Base-by-base conservation (phyloP, 2,113 vertebrate species). In the Nannobrachium achirus region DNA sequence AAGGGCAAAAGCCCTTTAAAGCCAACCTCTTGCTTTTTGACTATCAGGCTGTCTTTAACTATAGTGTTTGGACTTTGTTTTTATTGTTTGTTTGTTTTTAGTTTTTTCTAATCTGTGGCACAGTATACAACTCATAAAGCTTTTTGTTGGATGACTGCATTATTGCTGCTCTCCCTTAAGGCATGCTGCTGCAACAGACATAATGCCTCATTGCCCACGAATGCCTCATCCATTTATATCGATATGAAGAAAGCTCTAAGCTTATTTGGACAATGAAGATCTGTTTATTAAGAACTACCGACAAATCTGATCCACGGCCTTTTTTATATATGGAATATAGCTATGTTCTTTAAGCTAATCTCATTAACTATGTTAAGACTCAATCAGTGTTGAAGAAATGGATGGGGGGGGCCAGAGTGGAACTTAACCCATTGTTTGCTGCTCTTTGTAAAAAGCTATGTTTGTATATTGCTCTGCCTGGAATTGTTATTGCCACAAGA, bases 371-470 rank as follows among this genome's bases (percentile, higher is more conserved):
- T 59, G 25, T 33, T 20, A 45, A 18, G 10, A 51, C 18, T 69
- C 60, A 74, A 75, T 71, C 45, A 45, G 62, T 84, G 72, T 73
- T 77, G 58, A 82, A 76, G 69, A 69, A 60, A 48, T 70, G 58
- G 46, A 70, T 19, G 42, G 19, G 64, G 42, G 61, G n/a, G 68
- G 52, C 48, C 6, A 0, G 40, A 71, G 68, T 79, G 40, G 41
- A 76, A 79, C 25, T 81, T 76, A 42, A 69, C 84, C 53, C 58
- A 57, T 73, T 63, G 45, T 25, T 52, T 84, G 74, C 84, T 90
- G 86, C 84, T 88, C 72, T 71, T 59, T 81, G 62, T 55, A 68
- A 69, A 63, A 89, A 83, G 69, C 73, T 83, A 63, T 66, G 58
- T 55, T 69, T 62, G 53, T 61, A 66, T 69, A 65, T 59, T 53